These are phyloP conservation scores for Vireo griseus DNA, from an alignment of 2,797 vertebrate genomes.

Conservation along the genomic window DNA sequence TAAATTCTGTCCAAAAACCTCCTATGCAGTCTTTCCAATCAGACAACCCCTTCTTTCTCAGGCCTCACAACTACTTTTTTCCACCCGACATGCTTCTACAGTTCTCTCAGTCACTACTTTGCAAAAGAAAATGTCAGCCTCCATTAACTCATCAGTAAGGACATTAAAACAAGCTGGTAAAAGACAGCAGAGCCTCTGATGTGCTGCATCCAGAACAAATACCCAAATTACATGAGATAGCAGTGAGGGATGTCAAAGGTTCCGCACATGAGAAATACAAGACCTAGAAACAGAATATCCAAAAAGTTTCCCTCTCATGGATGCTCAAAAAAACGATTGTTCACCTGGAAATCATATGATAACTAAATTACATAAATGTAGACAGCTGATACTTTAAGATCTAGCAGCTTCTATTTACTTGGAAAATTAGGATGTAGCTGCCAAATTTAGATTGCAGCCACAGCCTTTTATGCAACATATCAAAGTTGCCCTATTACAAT, in stretches of 20 bases:
- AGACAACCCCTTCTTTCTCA: background rate
- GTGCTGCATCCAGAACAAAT: background rate
- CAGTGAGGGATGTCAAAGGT: background rate
- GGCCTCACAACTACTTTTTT: background rate
- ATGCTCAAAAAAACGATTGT: background rate
- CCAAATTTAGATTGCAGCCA: background rate
- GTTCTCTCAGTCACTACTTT: background rate
- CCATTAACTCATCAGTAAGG: background rate
- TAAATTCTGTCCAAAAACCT: background rate
- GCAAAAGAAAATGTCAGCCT: background rate
- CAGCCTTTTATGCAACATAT: background rate
- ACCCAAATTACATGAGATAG: background rate
- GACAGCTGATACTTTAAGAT: background rate
- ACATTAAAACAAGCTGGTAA: background rate
- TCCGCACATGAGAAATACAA: background rate
- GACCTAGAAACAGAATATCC: background rate
- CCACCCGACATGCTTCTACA: background rate
- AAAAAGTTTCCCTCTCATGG: background rate
- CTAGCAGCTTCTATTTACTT: background rate
- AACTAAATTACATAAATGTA: background rate
- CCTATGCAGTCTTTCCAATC: background rate
- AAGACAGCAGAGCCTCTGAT: background rate
- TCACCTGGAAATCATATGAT: background rate
- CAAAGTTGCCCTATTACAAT: background rate
- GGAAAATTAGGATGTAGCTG: background rate